A percentile compares a stretch with the other conserved stretches of the same genome.
Evolutionary conservation across 2,888 invertebrate genomes (phyloP).

Genomic region (Anagyrus pseudococci): DNA sequence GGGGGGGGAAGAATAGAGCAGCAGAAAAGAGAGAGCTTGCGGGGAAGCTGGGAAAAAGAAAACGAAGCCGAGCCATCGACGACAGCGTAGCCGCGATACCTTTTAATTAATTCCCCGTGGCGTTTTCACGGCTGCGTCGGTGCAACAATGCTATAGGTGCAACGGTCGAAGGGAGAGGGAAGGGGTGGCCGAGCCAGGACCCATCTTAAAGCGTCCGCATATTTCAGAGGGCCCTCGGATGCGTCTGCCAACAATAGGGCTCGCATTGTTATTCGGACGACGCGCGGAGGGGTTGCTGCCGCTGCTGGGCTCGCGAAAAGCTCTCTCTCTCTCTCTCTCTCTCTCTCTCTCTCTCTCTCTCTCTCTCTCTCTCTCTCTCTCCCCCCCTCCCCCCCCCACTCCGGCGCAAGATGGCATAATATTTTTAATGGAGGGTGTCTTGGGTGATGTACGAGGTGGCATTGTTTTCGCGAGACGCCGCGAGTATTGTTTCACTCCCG

Average conservation of each 20-base stretch:
- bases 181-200: conserved; percentile 16
- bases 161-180: neutral
- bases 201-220: conserved; percentile 48
- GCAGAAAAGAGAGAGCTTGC: conserved; percentile 1
- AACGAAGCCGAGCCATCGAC: too few relatives aligned
- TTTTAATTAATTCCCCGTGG: conserved; percentile 36
- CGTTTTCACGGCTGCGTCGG: conserved; percentile 31
- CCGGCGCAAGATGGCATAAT: conserved; percentile 58
- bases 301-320: too few relatives aligned
- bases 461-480: conserved; percentile 58
- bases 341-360: conserved; percentile 5
- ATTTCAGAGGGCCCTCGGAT: conserved; percentile 52
- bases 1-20: too few relatives aligned
- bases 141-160: conserved; percentile 30
- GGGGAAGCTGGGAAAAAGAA: neutral
- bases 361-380: too few relatives aligned
- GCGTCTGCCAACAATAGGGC: conserved; percentile 51
- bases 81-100: conserved; percentile 22
- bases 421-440: conserved; percentile 61
- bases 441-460: conserved; percentile 59
- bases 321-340: conserved; percentile 7
- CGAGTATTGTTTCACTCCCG: conserved; percentile 52
- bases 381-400: conserved; percentile 29
- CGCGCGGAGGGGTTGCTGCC: too few relatives aligned
- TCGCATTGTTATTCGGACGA: conserved; percentile 56